Evolutionary conservation across 2,797 vertebrate species (phyloP).

Genomic region (Rhinophrynus dorsalis): DNA sequence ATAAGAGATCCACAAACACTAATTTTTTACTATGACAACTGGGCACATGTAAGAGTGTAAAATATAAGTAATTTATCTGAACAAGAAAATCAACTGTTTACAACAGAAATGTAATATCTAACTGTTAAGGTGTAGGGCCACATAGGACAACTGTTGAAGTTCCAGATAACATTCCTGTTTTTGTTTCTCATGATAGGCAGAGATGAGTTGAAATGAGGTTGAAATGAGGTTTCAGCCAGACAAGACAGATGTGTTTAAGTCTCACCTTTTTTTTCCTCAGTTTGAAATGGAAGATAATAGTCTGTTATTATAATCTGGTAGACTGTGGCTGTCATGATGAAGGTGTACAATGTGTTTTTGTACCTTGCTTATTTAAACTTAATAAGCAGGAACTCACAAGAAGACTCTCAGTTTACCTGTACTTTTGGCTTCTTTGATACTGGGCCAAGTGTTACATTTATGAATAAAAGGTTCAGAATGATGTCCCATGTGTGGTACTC

Average conservation of each 20-base stretch:
- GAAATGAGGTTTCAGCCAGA: not conserved
- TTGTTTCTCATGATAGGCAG: conserved; percentile 14
- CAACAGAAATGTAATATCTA: not conserved
- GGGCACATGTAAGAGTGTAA: too few species aligned
- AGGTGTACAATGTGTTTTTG: conserved; percentile 46
- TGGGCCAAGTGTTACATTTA: conserved; percentile 47
- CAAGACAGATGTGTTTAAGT: conserved; percentile 27
- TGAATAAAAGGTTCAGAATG: too few species aligned
- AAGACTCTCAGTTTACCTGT: conserved; percentile 31
- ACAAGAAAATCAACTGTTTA: too few species aligned
- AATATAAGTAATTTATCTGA: too few species aligned
- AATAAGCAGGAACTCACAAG: conserved; percentile 55
- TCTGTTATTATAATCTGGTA: conserved; percentile 24
- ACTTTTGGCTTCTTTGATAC: conserved; percentile 52
- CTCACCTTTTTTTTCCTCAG: conserved; percentile 15
- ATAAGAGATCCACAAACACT: too few species aligned
- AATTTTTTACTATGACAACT: too few species aligned
- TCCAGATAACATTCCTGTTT: conserved; percentile 19
- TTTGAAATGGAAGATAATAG: conserved; percentile 41
- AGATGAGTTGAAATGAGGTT: conserved; percentile 8
- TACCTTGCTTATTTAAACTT: conserved; percentile 45
- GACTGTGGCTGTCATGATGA: conserved; percentile 42
- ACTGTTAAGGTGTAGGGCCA: not conserved
- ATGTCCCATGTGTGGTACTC: too few species aligned
- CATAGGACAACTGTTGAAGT: conserved; percentile 39